Base-by-base conservation (phyloP, 2,888 invertebrate genomes). In the Clusia tigrina region DNA sequence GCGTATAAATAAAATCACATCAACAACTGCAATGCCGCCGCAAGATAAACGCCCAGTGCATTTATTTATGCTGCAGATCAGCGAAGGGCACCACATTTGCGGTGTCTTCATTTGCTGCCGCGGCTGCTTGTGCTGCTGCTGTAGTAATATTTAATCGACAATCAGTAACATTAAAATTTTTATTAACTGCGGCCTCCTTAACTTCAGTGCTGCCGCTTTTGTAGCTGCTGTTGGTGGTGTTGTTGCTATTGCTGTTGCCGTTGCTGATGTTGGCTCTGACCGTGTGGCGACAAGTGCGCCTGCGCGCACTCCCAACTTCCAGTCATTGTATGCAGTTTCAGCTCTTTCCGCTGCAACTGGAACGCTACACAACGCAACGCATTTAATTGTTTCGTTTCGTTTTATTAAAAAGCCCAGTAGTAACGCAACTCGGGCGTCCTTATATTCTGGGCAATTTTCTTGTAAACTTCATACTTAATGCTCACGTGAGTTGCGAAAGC, bases 231-330 rank as follows among this genome's bases (percentile, higher is more conserved):
- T n/a, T n/a, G n/a, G n/a, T n/a, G n/a, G n/a, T n/a, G n/a, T 63
- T 67, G 67, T 65, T 67, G 63, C 61, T 59, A 22, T 62, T 24
- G 9, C 18, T 58, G 54, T 38, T 18, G 3, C 6, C 6, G 5
- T n/a, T 55, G 32, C 54, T 57, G 54, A 22, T 55, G 48, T 58
- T 61, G 25, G 57, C 55, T 37, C 32, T 62, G 18, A 57, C 24
- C 55, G 53, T 23, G 22, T 38, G 62, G 58, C 61, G 54, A 32
- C 32, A 32, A 32, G 32, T 32, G 32, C 32, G 6, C 32, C 6
- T 9, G 12, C 12, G 32, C 22, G 18, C 18, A 20, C 6, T 15
- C 12, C n/a, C 42, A 42, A 15, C 32, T 32, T 32, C 6, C 12
- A 12, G 5, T 5, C 12, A 32, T 32, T 12, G 32, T 32, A 9